A percentile compares a stretch with the other conserved stretches of the same genome.
phyloP scores from a whole-genome alignment of 2,888 invertebrate genomes.

The Reticulitermes lucifugus region DNA sequence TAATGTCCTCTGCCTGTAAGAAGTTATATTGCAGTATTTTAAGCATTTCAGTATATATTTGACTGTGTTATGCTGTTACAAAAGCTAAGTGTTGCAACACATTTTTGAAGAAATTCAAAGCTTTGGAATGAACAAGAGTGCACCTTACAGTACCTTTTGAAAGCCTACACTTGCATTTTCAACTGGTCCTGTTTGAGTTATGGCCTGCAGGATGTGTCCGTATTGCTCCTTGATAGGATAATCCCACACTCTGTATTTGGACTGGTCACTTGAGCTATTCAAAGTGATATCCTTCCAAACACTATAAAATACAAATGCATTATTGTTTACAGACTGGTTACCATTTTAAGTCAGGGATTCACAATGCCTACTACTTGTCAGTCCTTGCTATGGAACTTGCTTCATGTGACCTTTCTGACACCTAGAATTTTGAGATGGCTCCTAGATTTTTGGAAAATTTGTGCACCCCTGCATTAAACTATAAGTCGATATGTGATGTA shows the following conservation, averaged over 20 bases:
- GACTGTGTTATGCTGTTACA: too few species aligned
- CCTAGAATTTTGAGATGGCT: too few species aligned
- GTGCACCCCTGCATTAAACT: too few species aligned
- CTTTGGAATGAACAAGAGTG: not conserved
- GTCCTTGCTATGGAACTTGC: too few species aligned
- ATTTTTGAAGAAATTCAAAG: too few species aligned
- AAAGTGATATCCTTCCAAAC: conserved; percentile 91
- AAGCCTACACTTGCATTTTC: conserved; percentile 78
- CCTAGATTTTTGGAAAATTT: too few species aligned
- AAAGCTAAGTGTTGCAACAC: too few species aligned
- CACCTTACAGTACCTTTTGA: conserved; percentile 67
- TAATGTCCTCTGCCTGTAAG: too few species aligned
- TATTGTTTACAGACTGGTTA: not conserved
- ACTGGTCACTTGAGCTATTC: conserved; percentile 83
- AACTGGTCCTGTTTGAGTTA: conserved; percentile 83
- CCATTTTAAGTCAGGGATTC: too few species aligned
- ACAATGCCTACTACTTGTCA: too few species aligned
- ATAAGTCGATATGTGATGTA: too few species aligned
- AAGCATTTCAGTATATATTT: not conserved
- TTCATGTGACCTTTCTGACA: too few species aligned
- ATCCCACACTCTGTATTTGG: conserved; percentile 89
- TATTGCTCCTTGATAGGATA: conserved; percentile 94
- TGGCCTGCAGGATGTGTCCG: conserved; percentile 86
- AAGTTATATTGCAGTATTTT: not conserved
- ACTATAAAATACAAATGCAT: conserved; percentile 63